Evolutionary conservation across 1,140 invertebrate genomes (phyloP).

Genomic region (Bombus superbus): DNA sequence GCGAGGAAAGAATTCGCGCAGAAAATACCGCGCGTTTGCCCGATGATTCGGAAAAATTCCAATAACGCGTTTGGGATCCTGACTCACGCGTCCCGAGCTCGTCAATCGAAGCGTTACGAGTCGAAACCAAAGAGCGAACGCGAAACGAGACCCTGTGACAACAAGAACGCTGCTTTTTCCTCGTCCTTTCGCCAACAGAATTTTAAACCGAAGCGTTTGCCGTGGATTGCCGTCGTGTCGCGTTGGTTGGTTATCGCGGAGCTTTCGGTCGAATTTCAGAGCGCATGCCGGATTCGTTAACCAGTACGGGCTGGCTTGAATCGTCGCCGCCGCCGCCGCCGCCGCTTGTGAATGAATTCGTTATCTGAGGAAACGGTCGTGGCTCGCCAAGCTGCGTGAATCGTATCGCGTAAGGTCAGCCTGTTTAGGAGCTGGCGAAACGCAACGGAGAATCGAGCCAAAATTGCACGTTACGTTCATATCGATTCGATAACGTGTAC

Average conservation of each 20-base stretch:
- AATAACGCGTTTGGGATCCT: slow-evolving; percentile 43
- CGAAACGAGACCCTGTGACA: background rate
- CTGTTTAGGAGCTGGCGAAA: slow-evolving; percentile 48
- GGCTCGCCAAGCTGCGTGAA: slow-evolving; percentile 65
- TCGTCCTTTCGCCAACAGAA: background rate
- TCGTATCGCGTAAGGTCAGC: slow-evolving; percentile 56
- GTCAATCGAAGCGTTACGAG: slow-evolving; percentile 19
- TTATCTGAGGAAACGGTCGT: slow-evolving; percentile 75
- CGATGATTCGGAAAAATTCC: slow-evolving; percentile 49
- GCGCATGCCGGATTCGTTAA: slow-evolving; percentile 27
- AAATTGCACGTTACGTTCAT: background rate
- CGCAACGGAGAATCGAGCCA: slow-evolving; percentile 10
- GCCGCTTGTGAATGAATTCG: slow-evolving; percentile 78
- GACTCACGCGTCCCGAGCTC: slow-evolving; percentile 30
- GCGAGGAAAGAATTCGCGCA: slow-evolving; percentile 19
- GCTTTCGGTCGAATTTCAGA: slow-evolving; percentile 4
- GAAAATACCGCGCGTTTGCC: slow-evolving; percentile 37
- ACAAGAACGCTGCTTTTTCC: no score
- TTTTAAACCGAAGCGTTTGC: background rate
- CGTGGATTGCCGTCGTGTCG: no score
- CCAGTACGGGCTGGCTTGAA: slow-evolving; percentile 57
- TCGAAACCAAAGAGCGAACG: slow-evolving; percentile 18
- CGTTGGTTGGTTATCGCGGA: background rate
- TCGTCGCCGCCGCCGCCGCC: slow-evolving; percentile 43
- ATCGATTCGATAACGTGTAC: background rate